A percentile compares a stretch with the other conserved stretches of the same genome.
Conservation (phyloP, 2,797 vertebrate genomes). For the Sebastes iracundus region DNA sequence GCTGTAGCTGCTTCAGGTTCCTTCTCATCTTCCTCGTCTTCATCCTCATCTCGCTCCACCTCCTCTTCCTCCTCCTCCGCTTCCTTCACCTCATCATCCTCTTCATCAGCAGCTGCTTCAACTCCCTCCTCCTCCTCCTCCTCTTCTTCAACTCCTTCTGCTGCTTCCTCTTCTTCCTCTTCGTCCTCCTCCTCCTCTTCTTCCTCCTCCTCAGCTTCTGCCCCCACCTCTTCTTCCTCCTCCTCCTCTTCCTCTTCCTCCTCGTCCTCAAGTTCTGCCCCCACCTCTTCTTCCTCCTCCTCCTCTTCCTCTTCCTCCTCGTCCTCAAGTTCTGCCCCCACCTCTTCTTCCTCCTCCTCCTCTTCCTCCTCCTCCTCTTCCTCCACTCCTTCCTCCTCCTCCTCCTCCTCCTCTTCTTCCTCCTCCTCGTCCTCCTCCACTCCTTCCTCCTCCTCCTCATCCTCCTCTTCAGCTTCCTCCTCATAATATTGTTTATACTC, state of each 20-base stretch:
- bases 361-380: not conserved
- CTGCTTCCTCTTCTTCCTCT: not conserved
- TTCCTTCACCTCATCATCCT: not conserved
- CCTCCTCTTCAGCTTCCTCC: not conserved
- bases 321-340: not conserved
- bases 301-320: not conserved
- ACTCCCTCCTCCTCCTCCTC: not conserved
- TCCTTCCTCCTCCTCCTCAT: not conserved
- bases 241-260: not conserved
- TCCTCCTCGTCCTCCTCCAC: not conserved
- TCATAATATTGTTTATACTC: not conserved
- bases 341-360: not conserved
- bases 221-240: not conserved
- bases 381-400: not conserved
- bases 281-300: not conserved
- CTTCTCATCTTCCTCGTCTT: not conserved
- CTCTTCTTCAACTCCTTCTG: not conserved
- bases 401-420: not conserved
- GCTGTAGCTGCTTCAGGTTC: not conserved
- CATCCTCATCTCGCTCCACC: not conserved
- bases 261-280: not conserved
- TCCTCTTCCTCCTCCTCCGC: slow-evolving; percentile 12
- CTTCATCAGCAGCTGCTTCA: not conserved
- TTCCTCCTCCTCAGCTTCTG: not conserved
- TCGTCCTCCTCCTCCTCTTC: not conserved